Base-by-base conservation (phyloP, 1,140 invertebrate genomes). In the Orius laevigatus region DNA sequence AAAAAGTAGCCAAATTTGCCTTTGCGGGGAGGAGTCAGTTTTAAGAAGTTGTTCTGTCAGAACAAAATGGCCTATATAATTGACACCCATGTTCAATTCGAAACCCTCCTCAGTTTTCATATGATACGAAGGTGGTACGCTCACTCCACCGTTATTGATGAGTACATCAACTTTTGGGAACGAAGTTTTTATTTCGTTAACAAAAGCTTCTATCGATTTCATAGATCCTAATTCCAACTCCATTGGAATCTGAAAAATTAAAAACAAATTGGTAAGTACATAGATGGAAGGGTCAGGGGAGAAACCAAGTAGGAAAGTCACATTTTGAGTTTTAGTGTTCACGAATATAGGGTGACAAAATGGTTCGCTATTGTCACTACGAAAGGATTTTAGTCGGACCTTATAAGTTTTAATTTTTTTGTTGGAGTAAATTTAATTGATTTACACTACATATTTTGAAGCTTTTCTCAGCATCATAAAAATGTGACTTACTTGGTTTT, bases 31-130 rank as follows among this genome's bases (percentile, higher is more conserved):
- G 44, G 67, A 70, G 40, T 70, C 63, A 61, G 71, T 77, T 8
- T 83, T 76, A 25, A 85, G 56, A 8, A 93, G 66, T 12, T 87
- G 66, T 62, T 81, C 75, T 1, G 84, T 91, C 1, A 93, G 63
- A n/a, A 88, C 65, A 60, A 89, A 91, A 59, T 89, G 87, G 11
- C 81, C 81, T 34, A 87, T 66, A 58, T 87, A 78, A 66, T 86
- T 86, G 0, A 81, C 75, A 10, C 78, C 81, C 62, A 86, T 76
- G 62, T 86, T 79, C 39, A 78, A 75, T 66, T 93, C 88, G 66
- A 84, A 84, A 0, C 83, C 84, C 65, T 92, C 86, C 56, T 73
- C 66, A 1, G 84, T 90, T 41, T 63, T 63, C 1, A 61, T 55
- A n/a, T 66, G 58, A 43, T 66, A 55, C 42, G 61, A 65, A 2